A percentile compares a stretch with the other conserved stretches of the same genome.
These are phyloP conservation scores for Hypothenemus hampei DNA, from an alignment of 1,140 invertebrate genomes.

Conservation along the genomic window DNA sequence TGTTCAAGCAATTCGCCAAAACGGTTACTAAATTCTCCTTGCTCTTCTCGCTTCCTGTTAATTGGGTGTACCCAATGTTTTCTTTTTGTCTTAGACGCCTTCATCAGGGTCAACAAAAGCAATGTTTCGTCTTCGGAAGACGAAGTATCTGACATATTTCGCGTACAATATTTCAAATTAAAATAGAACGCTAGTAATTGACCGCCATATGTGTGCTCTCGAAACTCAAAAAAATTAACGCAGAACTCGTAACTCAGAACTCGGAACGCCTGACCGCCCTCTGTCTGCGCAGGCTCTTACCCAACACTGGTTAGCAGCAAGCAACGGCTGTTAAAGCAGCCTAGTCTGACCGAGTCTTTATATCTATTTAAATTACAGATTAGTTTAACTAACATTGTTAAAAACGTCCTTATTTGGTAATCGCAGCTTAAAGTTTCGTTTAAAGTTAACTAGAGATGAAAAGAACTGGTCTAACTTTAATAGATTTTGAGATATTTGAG, in stretches of 20 bases:
- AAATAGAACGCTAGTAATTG: constrained; percentile 6
- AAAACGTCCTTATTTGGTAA: no score
- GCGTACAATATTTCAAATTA: constrained; percentile 5
- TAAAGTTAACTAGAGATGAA: no score
- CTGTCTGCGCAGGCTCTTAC: constrained; percentile 6
- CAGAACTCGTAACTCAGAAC: constrained; percentile 8
- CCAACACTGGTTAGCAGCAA: no score
- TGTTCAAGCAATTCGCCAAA: constrained; percentile 7
- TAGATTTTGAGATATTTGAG: no score
- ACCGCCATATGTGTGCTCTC: constrained; percentile 5
- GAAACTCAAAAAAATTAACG: background rate
- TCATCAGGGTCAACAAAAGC: constrained; percentile 1
- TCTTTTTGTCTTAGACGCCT: background rate
- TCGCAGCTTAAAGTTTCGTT: no score
- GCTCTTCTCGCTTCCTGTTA: constrained; percentile 5
- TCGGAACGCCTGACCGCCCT: constrained; percentile 1
- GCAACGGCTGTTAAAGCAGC: no score
- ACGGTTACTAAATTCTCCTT: constrained; percentile 2
- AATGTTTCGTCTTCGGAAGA: constrained; percentile 11
- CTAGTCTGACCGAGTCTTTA: no score
- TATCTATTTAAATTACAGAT: no score
- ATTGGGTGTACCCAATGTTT: constrained; percentile 8
- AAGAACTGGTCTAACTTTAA: no score
- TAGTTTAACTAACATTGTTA: no score
- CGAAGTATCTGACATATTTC: constrained; percentile 5